Percentiles rank a stretch among this genome's conserved stretches.
Evolutionary conservation across 2,888 invertebrate genomes (phyloP).

Genomic region (Lycaena phlaeas): DNA sequence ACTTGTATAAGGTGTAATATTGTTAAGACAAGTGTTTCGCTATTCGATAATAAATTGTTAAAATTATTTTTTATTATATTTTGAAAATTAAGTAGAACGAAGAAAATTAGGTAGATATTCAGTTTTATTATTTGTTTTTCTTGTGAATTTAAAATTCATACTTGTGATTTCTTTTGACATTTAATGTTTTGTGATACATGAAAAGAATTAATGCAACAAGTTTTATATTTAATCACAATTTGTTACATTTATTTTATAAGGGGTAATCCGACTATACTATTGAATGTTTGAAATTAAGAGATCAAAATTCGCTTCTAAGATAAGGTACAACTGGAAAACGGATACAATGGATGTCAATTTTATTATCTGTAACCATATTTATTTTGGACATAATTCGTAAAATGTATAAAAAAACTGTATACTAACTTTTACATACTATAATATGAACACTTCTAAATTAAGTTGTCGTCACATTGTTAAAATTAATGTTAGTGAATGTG

Average conservation of each 20-base stretch:
- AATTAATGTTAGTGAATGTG: constrained; percentile 45
- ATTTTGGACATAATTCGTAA: constrained; percentile 21
- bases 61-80: constrained; percentile 30
- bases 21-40: constrained; percentile 28
- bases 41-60: constrained; percentile 31
- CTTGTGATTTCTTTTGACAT: constrained; percentile 73
- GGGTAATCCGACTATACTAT: constrained; percentile 21
- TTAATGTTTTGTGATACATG: constrained; percentile 72
- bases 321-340: constrained; percentile 51
- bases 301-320: constrained; percentile 9
- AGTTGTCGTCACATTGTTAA: constrained; percentile 53
- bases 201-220: constrained; percentile 65
- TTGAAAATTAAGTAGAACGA: constrained; percentile 25
- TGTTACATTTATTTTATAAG: constrained; percentile 38
- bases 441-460: constrained; percentile 50
- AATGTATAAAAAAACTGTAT: constrained; percentile 40
- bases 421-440: constrained; percentile 35
- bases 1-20: constrained; percentile 26
- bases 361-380: constrained; percentile 24
- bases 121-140: constrained; percentile 57
- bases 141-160: constrained; percentile 73
- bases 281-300: not conserved
- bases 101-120: constrained; percentile 37
- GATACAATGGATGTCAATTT: constrained; percentile 49
- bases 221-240: constrained; percentile 44